Percentiles rank a stretch among this genome's conserved stretches.
Evolutionary conservation across 2,113 vertebrate genomes (phyloP).

Genomic region (Corythaixoides concolor): DNA sequence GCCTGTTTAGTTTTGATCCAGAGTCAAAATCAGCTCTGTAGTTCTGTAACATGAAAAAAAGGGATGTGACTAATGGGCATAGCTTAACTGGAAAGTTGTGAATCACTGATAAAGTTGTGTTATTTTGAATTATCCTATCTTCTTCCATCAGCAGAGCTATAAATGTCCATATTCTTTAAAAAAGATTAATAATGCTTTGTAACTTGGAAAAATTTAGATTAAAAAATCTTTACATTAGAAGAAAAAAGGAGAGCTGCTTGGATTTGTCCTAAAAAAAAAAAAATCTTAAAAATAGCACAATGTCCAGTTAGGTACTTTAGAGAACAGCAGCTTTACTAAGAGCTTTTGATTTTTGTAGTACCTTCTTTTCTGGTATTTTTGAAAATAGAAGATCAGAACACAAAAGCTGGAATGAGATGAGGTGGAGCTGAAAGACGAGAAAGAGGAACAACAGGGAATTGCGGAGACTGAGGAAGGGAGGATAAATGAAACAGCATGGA

Average conservation of each 20-base stretch:
- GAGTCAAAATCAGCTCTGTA: neutral
- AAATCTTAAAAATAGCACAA: neutral
- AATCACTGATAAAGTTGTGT: neutral
- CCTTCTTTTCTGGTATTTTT: neutral
- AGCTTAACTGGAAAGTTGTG: neutral
- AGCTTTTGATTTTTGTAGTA: neutral
- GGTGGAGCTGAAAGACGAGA: conserved; percentile 19
- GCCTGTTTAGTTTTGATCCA: neutral
- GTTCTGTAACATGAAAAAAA: neutral
- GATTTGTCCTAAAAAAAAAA: neutral
- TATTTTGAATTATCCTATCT: neutral
- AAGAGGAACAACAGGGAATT: conserved; percentile 44
- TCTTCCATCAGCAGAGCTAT: neutral
- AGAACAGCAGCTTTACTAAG: neutral
- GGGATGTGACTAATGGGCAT: neutral
- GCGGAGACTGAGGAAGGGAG: neutral
- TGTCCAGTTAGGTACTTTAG: neutral
- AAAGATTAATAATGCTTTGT: neutral
- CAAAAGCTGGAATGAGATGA: neutral
- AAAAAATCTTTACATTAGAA: neutral
- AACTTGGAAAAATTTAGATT: neutral
- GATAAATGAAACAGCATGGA: conserved; percentile 30
- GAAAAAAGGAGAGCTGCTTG: neutral
- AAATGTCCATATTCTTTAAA: neutral
- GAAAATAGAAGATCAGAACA: conserved; percentile 34